phyloP scores from a whole-genome alignment of 2,797 vertebrate genomes.

The Spondyliosoma cantharus region DNA sequence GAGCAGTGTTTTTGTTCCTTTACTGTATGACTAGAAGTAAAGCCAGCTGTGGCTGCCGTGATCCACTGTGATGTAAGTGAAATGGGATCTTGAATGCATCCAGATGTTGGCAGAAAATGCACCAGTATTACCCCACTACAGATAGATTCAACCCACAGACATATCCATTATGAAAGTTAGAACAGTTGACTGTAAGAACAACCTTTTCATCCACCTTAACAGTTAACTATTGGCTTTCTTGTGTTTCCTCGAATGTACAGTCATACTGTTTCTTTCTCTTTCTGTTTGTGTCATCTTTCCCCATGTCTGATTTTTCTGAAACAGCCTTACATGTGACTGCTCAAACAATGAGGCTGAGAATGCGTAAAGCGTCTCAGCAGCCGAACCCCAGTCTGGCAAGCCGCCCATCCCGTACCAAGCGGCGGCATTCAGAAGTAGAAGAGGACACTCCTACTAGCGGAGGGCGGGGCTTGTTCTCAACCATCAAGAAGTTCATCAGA shows the following conservation, averaged over 20 bases:
- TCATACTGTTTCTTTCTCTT: neutral
- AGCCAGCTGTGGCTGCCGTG: slow-evolving; percentile 78
- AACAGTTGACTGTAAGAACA: neutral
- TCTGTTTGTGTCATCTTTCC: slow-evolving; percentile 3
- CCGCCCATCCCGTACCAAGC: slow-evolving; percentile 90
- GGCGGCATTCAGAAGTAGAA: slow-evolving; percentile 93
- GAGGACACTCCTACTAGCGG: slow-evolving; percentile 87
- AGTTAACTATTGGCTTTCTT: neutral
- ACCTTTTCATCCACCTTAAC: slow-evolving; percentile 22
- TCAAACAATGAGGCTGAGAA: slow-evolving; percentile 99
- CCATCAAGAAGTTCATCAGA: slow-evolving; percentile 97
- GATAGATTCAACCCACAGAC: slow-evolving; percentile 29
- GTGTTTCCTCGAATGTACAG: slow-evolving; percentile 6
- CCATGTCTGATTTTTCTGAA: neutral
- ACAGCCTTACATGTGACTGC: slow-evolving; percentile 93
- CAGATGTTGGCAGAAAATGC: slow-evolving; percentile 81
- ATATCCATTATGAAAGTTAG: slow-evolving; percentile 22
- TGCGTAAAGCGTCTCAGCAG: slow-evolving; percentile 97
- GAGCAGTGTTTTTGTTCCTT: slow-evolving; percentile 10
- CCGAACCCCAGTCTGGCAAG: slow-evolving; percentile 86
- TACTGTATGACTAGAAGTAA: slow-evolving; percentile 65
- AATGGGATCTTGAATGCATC: slow-evolving; percentile 84
- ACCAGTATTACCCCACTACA: slow-evolving; percentile 54
- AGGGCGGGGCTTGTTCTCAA: slow-evolving; percentile 92
- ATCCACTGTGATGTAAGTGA: slow-evolving; percentile 81